phyloP scores from a whole-genome alignment of 1,140 invertebrate genomes.

The Mizuhopecten yessoensis region DNA sequence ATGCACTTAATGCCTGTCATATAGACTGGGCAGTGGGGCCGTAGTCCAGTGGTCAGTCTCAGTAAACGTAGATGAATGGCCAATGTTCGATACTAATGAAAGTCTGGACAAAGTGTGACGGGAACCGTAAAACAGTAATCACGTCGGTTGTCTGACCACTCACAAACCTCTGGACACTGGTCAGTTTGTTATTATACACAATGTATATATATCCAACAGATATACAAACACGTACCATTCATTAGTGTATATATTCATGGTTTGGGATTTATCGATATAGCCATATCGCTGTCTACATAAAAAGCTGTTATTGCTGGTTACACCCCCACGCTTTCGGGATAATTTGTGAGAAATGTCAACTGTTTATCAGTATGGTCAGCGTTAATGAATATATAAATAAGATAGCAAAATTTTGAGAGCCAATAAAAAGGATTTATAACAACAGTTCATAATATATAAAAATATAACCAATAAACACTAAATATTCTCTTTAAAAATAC shows the following conservation, averaged over 20 bases:
- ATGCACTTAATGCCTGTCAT: neutral
- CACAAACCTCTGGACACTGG: neutral
- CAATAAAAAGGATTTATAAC: no score
- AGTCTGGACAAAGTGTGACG: neutral
- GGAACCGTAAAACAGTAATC: neutral
- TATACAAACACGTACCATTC: slow-evolving; percentile 3
- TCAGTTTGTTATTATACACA: neutral
- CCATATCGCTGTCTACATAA: neutral
- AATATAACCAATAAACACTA: no score
- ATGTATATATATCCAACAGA: neutral
- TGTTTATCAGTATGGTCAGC: no score
- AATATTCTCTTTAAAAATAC: no score
- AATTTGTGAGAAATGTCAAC: neutral
- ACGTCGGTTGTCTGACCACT: neutral
- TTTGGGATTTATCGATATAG: neutral
- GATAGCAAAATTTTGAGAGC: no score
- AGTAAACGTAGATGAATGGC: slow-evolving; percentile 12
- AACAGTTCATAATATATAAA: no score
- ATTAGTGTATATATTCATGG: neutral
- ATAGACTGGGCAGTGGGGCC: neutral
- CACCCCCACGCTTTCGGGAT: neutral
- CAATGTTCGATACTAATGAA: slow-evolving; percentile 33
- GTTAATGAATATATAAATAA: no score
- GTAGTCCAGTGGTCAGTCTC: neutral
- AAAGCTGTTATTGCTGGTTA: neutral